Percentiles rank a stretch among this genome's conserved stretches.
Conservation (phyloP, 1,140 invertebrate genomes). For the Rhagoletis zephyria region DNA sequence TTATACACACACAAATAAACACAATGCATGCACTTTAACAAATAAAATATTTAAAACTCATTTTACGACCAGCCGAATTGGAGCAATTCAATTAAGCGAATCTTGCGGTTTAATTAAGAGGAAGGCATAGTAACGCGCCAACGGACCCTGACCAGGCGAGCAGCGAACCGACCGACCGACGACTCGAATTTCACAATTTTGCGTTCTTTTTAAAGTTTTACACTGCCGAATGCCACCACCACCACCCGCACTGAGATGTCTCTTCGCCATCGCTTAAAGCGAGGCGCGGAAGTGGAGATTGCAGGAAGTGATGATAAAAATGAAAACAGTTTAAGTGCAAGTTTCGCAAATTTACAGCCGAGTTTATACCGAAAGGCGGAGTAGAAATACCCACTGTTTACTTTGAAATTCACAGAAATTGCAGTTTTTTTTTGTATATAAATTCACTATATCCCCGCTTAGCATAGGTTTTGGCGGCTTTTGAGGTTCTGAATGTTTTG, state of each 20-base stretch:
- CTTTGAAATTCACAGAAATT: too few relatives aligned
- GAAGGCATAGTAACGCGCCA: neutral
- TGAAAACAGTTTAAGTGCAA: neutral
- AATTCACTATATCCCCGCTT: too few relatives aligned
- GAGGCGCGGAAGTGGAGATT: too few relatives aligned
- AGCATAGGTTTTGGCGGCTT: too few relatives aligned
- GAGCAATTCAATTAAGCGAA: slow-evolving; percentile 1
- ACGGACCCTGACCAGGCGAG: neutral
- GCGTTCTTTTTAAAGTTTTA: too few relatives aligned
- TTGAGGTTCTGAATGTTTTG: too few relatives aligned
- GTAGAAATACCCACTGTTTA: neutral
- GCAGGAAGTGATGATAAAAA: neutral
- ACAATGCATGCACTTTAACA: neutral
- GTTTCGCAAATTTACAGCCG: neutral
- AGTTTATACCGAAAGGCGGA: neutral
- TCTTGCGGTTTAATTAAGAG: slow-evolving; percentile 20
- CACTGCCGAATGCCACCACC: neutral
- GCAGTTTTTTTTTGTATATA: too few relatives aligned
- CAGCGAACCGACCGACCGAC: too few relatives aligned
- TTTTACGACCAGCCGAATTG: neutral
- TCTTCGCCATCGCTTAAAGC: neutral
- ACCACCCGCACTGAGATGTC: neutral
- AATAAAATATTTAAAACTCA: neutral
- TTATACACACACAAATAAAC: neutral
- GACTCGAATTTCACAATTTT: too few relatives aligned